A percentile compares a stretch with the other conserved stretches of the same genome.
These are phyloP conservation scores for Gopherus flavomarginatus DNA, from an alignment of 2,113 vertebrate genomes.

Conservation along the genomic window DNA sequence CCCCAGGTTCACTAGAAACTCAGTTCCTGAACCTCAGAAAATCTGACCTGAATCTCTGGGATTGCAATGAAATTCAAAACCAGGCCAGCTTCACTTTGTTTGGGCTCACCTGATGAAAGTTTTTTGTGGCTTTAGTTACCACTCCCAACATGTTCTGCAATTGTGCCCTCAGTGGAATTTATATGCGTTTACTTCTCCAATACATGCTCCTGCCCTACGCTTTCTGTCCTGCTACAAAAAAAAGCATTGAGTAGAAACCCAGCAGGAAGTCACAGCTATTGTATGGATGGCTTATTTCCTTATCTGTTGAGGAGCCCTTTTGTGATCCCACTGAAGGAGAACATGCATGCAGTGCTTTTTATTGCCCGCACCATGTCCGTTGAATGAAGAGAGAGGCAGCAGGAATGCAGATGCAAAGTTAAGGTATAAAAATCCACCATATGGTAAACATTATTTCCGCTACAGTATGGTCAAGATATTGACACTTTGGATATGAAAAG, in stretches of 20 bases:
- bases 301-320: conserved; percentile 70
- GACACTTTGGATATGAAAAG: conserved; percentile 80
- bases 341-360: conserved; percentile 57
- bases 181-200: conserved; percentile 57
- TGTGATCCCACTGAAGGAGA: conserved; percentile 67
- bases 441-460: conserved; percentile 76
- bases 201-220: conserved; percentile 9
- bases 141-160: conserved; percentile 40
- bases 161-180: conserved; percentile 48
- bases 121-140: background rate
- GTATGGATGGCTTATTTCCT: conserved; percentile 66
- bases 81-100: background rate
- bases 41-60: background rate
- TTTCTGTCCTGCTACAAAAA: conserved; percentile 44
- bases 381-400: conserved; percentile 68
- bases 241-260: conserved; percentile 65
- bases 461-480: conserved; percentile 73
- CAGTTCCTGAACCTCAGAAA: background rate
- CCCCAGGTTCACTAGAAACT: background rate
- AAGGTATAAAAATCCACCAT: conserved; percentile 74
- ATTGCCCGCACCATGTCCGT: conserved; percentile 58
- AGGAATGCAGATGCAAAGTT: conserved; percentile 65
- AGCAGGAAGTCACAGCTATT: conserved; percentile 71
- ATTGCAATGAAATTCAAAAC: conserved; percentile 4
- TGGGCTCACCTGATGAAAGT: background rate